Evolutionary conservation across 2,113 vertebrate genomes (phyloP), one percentile per base, ranked within the genome.

Genomic region (Hymenochirus boettgeri): DNA sequence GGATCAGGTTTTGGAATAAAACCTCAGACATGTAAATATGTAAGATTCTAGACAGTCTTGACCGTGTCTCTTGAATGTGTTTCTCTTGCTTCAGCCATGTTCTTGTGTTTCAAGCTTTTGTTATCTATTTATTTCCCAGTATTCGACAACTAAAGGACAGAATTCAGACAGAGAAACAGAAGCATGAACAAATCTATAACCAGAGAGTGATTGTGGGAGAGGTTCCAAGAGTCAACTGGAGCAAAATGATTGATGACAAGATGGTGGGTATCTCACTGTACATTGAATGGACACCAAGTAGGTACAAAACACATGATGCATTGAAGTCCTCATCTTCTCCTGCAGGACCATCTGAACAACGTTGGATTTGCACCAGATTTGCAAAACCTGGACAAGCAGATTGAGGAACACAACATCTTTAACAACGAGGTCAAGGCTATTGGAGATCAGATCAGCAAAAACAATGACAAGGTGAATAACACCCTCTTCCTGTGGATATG

Each of bases 341-440:
- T 0, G 1, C 74, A 99, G 96, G 86, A 86, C 2, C 79, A 75
- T 1, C 67, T 99, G 62, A 88, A 78, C 66, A 82, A 78, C 79
- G 91, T 92, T 71, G 78, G 85, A 70, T 98, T 94, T 0, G 95
- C 91, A 29, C 91, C 92, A 0, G 96, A 99, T 73, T 79, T 99
- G 62, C 92, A 90, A 0, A 78, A 89, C 10, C 87, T 99, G 66
- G 96, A 95, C 66, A 88, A 86, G 13, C 93, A 98, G 62, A 89
- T 98, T 45, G 95, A 95, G 55, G 90, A 96, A 23, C 96, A 99
- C 85, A 97, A 95, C 77, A 93, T 98, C 80, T 95, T 97, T 74
- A 92, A 97, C 78, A 98, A 96, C 0, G 96, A 99, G 77, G 92
- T 98, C 77, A 95, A 97, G 85, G 94, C 95, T 55, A 85, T 98